phyloP scores from a whole-genome alignment of 2,797 vertebrate genomes.

The Anisognathus igniventris region DNA sequence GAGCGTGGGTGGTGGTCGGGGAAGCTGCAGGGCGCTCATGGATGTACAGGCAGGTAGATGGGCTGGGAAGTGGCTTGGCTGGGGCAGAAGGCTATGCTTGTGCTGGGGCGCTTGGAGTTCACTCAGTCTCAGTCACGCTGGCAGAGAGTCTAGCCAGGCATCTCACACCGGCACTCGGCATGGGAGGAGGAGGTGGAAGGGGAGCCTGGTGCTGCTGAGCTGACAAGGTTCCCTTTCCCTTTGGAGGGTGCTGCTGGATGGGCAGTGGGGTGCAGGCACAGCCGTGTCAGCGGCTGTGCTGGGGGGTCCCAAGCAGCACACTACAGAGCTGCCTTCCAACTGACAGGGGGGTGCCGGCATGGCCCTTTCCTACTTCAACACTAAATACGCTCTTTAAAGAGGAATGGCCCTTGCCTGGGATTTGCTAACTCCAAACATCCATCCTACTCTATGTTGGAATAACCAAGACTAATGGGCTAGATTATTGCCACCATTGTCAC shows the following conservation, averaged over 20 bases:
- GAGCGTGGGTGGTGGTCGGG: fast-evolving
- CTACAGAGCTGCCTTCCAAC: background rate
- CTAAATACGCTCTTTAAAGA: background rate
- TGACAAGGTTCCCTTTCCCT: background rate
- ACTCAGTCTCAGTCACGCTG: fast-evolving
- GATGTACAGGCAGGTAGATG: fast-evolving
- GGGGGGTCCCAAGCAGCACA: fast-evolving
- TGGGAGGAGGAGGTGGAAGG: background rate
- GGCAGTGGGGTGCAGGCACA: fast-evolving
- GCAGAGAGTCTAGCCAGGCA: background rate
- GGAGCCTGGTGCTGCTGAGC: background rate
- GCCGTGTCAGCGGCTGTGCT: fast-evolving
- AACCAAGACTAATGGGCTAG: background rate
- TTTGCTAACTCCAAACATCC: background rate
- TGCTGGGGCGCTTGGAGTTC: fast-evolving
- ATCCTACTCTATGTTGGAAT: background rate
- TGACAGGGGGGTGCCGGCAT: fast-evolving
- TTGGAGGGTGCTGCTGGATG: background rate
- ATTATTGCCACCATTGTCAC: background rate
- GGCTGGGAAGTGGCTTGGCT: too few species aligned
- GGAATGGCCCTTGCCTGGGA: background rate
- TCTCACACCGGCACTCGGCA: fast-evolving
- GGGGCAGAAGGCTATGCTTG: fast-evolving
- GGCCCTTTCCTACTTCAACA: background rate
- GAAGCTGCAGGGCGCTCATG: fast-evolving